Evolutionary conservation across 2,113 vertebrate species (phyloP).

Genomic region (Lagopus leucura): DNA sequence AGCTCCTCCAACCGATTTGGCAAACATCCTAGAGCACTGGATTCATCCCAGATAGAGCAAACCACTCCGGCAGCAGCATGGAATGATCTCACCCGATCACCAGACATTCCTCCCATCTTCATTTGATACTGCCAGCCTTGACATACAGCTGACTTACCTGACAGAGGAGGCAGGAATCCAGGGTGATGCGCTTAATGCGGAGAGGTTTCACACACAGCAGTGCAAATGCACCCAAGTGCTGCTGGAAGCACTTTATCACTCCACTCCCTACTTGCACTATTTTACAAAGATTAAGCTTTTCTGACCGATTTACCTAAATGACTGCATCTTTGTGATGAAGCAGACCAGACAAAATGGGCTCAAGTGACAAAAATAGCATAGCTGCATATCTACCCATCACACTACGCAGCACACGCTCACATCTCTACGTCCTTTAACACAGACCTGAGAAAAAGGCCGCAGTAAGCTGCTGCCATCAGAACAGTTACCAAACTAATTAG

Average conservation of each 20-base stretch:
- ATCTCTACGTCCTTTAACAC: accelerated
- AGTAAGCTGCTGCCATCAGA: neutral
- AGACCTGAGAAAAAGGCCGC: neutral
- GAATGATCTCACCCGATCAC: neutral
- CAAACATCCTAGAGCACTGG: neutral
- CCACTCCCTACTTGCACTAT: neutral
- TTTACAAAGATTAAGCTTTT: neutral
- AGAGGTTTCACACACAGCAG: neutral
- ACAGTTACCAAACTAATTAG: neutral
- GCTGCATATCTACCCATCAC: neutral
- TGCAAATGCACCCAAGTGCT: neutral
- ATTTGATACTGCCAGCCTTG: neutral
- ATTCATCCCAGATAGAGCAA: neutral
- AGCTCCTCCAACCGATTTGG: neutral
- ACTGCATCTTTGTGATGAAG: neutral
- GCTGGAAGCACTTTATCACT: neutral
- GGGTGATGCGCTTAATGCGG: neutral
- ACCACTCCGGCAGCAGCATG: neutral
- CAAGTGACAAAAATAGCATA: neutral
- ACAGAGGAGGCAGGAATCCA: neutral
- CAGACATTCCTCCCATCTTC: neutral
- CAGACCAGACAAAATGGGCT: constrained; percentile 42
- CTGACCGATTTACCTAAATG: neutral
- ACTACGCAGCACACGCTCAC: accelerated
- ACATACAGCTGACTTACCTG: neutral